Evolutionary conservation across 2,113 vertebrate genomes (phyloP).

Genomic region (Spizaetus ornatus): DNA sequence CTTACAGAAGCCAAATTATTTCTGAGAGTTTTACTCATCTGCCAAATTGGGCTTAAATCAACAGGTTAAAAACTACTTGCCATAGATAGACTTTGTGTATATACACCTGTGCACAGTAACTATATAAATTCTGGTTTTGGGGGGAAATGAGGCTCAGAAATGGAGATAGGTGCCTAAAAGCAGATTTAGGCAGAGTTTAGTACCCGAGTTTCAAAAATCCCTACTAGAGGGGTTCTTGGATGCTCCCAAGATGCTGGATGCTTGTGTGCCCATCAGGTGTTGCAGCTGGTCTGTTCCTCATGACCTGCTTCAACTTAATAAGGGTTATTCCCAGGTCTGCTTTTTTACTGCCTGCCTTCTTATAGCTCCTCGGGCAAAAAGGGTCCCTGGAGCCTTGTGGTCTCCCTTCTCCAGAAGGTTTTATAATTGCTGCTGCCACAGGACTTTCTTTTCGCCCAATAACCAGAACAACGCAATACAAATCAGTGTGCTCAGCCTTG

Average conservation of each 20-base stretch:
- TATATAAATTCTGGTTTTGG: neutral
- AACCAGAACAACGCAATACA: neutral
- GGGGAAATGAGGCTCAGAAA: neutral
- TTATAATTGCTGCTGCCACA: neutral
- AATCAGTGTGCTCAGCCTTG: neutral
- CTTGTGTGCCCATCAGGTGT: neutral
- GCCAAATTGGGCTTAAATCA: neutral
- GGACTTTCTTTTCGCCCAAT: neutral
- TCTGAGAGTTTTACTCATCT: neutral
- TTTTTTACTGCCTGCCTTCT: slow-evolving; percentile 25
- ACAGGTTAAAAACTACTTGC: neutral
- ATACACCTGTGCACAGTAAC: neutral
- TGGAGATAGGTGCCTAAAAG: neutral
- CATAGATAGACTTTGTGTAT: neutral
- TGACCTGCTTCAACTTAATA: slow-evolving; percentile 14
- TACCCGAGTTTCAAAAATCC: neutral
- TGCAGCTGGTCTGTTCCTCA: neutral
- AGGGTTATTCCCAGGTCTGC: slow-evolving; percentile 12
- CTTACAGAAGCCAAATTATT: neutral
- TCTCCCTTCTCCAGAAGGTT: neutral
- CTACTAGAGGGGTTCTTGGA: neutral
- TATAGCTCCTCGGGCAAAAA: neutral
- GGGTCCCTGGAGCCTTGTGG: neutral
- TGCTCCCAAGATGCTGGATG: neutral
- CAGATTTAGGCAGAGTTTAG: neutral